These are phyloP conservation scores for Trichopria drosophilae DNA, from an alignment of 2,888 invertebrate genomes.

Conservation along the genomic window DNA sequence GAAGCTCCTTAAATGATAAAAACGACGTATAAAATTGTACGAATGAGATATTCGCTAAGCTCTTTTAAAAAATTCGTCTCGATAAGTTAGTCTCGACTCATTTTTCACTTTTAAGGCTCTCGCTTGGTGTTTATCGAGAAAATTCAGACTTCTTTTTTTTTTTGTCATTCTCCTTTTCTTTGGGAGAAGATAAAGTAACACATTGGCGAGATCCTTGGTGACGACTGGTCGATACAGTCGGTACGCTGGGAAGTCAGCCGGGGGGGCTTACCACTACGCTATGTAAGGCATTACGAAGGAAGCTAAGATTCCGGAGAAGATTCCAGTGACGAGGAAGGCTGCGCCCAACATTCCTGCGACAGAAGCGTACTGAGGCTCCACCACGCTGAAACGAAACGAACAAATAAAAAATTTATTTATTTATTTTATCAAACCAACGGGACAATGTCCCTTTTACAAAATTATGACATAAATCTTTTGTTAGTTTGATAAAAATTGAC, in stretches of 20 bases:
- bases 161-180: not conserved
- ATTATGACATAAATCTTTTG: not conserved
- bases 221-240: too few relatives aligned
- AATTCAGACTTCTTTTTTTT: too few relatives aligned
- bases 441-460: too few relatives aligned
- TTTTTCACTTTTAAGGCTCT: too few relatives aligned
- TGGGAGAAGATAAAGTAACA: conserved; percentile 1
- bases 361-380: conserved; percentile 78
- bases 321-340: conserved; percentile 87
- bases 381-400: conserved; percentile 72
- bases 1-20: too few relatives aligned
- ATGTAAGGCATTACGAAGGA: conserved; percentile 72
- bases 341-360: conserved; percentile 97
- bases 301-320: conserved; percentile 80
- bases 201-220: conserved; percentile 4
- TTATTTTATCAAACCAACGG: conserved; percentile 13
- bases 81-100: too few relatives aligned
- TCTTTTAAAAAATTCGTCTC: too few relatives aligned
- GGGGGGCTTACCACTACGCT: too few relatives aligned
- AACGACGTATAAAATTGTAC: too few relatives aligned
- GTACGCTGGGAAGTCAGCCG: too few relatives aligned
- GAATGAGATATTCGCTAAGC: too few relatives aligned
- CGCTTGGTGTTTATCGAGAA: too few relatives aligned
- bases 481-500: conserved; percentile 6
- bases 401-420: conserved; percentile 21